These are phyloP conservation scores for Aspidiotus destructor DNA, from an alignment of 2,888 invertebrate genomes.

Conservation along the genomic window DNA sequence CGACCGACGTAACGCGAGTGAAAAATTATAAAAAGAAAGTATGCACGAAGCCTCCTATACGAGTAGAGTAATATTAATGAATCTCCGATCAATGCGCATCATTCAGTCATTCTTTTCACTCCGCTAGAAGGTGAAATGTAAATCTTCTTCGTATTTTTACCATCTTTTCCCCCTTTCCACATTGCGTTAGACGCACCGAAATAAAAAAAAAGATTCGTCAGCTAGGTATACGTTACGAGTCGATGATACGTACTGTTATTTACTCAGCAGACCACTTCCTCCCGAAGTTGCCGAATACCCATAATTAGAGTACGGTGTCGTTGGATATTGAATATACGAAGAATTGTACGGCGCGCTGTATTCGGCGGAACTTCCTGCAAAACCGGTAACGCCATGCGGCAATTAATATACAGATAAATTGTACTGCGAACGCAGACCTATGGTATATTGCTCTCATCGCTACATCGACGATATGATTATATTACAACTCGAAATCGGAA, in stretches of 20 bases:
- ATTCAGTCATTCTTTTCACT: no score
- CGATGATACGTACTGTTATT: constrained; percentile 43
- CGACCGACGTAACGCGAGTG: no score
- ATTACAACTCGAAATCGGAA: neutral
- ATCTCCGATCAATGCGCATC: no score
- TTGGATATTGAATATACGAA: constrained; percentile 65
- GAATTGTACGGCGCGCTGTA: constrained; percentile 56
- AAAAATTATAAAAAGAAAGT: no score
- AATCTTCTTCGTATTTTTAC: no score
- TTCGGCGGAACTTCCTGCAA: constrained; percentile 53
- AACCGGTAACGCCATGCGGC: constrained; percentile 36
- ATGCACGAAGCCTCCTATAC: no score
- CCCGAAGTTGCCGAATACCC: constrained; percentile 41
- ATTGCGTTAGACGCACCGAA: no score
- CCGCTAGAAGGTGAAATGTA: no score
- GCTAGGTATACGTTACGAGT: neutral
- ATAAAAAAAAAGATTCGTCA: no score
- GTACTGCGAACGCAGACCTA: neutral
- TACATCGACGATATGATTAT: no score
- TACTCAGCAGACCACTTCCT: constrained; percentile 51
- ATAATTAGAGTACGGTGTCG: constrained; percentile 52
- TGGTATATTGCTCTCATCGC: neutral
- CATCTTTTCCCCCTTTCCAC: no score
- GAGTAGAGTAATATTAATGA: no score
- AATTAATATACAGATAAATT: constrained; percentile 1